Evolutionary conservation across 2,888 invertebrate species (phyloP).

Genomic region (Cybosia mesomella): DNA sequence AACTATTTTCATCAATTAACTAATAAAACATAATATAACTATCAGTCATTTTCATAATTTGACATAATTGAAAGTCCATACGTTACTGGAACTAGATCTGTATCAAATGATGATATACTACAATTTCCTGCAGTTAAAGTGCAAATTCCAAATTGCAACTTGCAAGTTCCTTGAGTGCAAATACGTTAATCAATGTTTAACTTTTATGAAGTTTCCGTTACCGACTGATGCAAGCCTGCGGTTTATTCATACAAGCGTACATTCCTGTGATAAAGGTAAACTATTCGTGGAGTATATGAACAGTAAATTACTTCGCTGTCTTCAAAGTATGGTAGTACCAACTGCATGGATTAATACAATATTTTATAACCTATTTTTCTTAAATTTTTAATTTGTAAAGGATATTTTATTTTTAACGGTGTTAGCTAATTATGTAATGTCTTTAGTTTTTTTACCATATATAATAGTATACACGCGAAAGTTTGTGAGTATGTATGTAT

Average conservation of each 20-base stretch:
- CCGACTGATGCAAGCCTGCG: slow-evolving; percentile 31
- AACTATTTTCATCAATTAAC: no score
- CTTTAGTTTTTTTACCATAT: neutral
- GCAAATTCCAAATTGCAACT: no score
- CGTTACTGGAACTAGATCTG: no score
- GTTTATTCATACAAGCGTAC: slow-evolving; percentile 24
- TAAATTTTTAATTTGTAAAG: neutral
- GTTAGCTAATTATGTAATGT: neutral
- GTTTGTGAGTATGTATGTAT: no score
- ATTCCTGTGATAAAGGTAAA: slow-evolving; percentile 35
- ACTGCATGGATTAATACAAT: neutral
- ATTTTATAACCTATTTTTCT: neutral
- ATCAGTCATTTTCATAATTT: no score
- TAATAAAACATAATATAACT: no score
- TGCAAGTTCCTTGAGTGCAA: no score
- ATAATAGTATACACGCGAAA: no score
- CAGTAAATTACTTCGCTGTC: slow-evolving; percentile 17
- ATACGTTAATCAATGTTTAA: slow-evolving; percentile 44
- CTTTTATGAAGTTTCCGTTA: slow-evolving; percentile 42
- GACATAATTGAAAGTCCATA: no score
- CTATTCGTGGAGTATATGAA: slow-evolving; percentile 31
- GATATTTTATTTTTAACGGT: neutral
- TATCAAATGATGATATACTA: neutral
- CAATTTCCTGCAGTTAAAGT: neutral
- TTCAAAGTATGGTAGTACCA: slow-evolving; percentile 13